Evolutionary conservation across 92 coral and sea anemone species (phyloP).

Genomic region (Actinostola sp.): DNA sequence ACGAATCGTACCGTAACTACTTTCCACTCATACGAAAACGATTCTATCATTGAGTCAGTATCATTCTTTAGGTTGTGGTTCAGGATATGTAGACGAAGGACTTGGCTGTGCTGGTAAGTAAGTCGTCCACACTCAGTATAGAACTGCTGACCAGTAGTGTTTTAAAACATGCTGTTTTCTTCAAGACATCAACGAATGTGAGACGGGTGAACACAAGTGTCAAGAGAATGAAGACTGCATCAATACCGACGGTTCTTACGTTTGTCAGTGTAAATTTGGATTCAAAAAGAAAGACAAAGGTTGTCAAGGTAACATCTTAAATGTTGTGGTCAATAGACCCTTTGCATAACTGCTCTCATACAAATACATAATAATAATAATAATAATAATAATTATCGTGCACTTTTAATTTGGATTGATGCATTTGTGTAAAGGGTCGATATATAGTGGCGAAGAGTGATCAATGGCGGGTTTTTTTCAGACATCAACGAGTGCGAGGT

Average conservation of each 20-base stretch:
- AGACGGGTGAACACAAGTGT: constrained; percentile 37
- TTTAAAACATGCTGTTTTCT: not conserved
- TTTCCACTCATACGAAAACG: too few species aligned
- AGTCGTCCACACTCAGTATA: too few species aligned
- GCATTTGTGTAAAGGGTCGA: too few species aligned
- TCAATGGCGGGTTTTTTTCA: not conserved
- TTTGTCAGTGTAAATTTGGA: constrained; percentile 41
- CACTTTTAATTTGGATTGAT: too few species aligned
- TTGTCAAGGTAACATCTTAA: constrained; percentile 7
- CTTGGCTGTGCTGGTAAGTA: constrained; percentile 23
- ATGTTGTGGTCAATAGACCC: too few species aligned
- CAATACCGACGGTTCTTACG: constrained; percentile 39
- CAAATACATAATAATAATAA: too few species aligned
- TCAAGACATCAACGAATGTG: constrained; percentile 50
- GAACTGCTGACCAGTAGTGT: too few species aligned
- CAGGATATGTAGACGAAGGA: constrained; percentile 17
- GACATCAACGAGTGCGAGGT: constrained; percentile 21
- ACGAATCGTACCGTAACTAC: too few species aligned
- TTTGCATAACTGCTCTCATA: too few species aligned
- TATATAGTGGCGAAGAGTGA: not conserved
- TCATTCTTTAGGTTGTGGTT: constrained; percentile 20
- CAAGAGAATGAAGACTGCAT: constrained; percentile 18
- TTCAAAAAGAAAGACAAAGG: constrained; percentile 13
- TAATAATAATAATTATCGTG: too few species aligned
- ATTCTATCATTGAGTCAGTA: too few species aligned